phyloP scores from a whole-genome alignment of 2,113 vertebrate species.

The Canis aureus region DNA sequence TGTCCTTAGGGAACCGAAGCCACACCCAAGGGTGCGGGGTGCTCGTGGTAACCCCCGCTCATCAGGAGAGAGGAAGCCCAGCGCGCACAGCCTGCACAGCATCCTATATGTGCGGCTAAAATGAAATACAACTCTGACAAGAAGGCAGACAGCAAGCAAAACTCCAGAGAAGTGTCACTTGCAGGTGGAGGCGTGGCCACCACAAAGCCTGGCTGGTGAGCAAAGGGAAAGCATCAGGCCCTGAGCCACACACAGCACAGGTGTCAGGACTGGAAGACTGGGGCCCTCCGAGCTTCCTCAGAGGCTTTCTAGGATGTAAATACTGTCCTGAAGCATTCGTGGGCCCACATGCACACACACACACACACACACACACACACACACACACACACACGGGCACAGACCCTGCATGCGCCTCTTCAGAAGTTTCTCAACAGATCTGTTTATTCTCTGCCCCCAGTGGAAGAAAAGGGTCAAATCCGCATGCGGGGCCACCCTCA shows the following conservation, averaged over 20 bases:
- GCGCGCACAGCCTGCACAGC: neutral
- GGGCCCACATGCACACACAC: neutral
- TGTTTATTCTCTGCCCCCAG: neutral
- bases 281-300: neutral
- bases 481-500: neutral
- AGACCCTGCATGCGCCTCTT: neutral
- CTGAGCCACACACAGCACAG: neutral
- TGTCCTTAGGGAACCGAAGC: neutral
- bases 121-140: neutral
- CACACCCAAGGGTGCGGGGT: neutral
- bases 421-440: neutral
- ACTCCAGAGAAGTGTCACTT: neutral
- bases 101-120: neutral
- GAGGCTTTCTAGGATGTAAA: neutral
- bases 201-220: neutral
- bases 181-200: neutral
- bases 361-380: too few relatives aligned
- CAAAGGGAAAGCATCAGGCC: neutral
- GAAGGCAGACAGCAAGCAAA: neutral
- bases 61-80: neutral
- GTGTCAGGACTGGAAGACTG: neutral
- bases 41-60: neutral
- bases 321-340: fast-evolving
- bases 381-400: neutral
- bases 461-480: neutral